Evolutionary conservation across 2,113 vertebrate species (phyloP), one percentile per base, ranked within the genome.

Genomic region (Takifugu flavidus): DNA sequence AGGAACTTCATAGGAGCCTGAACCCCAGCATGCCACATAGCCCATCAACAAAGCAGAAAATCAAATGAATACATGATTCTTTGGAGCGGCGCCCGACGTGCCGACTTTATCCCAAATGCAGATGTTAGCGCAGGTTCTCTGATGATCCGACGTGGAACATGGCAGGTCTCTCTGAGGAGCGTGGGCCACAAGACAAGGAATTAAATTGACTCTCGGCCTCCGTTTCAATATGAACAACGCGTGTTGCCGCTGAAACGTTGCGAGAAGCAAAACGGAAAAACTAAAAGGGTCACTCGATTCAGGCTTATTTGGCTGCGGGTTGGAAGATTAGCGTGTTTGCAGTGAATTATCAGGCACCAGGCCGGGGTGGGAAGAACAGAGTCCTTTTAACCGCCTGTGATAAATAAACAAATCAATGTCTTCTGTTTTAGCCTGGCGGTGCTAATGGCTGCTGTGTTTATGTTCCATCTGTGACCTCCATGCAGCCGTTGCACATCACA

Each of bases 121-220:
- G 89, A 92, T 92, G 92, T 91, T 91, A 93, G 89, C 74, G 92
- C 91, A 56, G 90, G 84, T 88, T 92, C 86, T 89, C 86, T 84
- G 53, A 84, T 93, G 88, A 88, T 92, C 88, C 85, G 92, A 92
- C 91, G 83, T 56, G 51, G 87, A 93, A 91, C 92, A 92, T 92
- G 89, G 90, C 90, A 85, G 60, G 92, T 91, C 88, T 80, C 86
- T 88, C 88, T 81, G 83, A 75, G 89, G 91, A 89, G 91, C 89
- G n/a, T 43, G 13, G 51, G 52, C 68, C 75, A 78, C 51, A 14
- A 75, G 66, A 58, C 58, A 14, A 68, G 58, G 68, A 67, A 72
- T 60, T 53, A 58, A 74, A 77, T 77, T 47, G 64, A 77, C 53
- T 76, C 49, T 65, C 53, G 31, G 51, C 53, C 57, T 59, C 34